Conservation (phyloP, 2,113 vertebrate species). For the Platanista minor region DNA sequence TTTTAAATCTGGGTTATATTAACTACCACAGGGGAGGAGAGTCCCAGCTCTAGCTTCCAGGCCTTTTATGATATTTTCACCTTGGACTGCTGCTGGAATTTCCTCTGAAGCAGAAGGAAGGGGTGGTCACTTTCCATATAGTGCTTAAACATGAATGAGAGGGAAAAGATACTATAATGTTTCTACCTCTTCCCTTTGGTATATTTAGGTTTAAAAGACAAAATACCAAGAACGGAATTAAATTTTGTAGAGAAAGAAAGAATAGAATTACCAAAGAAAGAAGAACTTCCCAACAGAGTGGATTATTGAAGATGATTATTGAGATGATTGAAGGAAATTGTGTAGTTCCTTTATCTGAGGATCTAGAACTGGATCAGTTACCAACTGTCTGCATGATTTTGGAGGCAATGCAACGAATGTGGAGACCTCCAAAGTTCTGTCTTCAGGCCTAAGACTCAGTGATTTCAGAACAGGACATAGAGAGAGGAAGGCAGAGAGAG, state of each 20-base stretch:
- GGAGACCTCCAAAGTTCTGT: not conserved
- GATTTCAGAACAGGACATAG: not conserved
- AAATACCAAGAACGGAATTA: constrained; percentile 9
- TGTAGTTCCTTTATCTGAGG: not conserved
- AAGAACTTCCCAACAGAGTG: not conserved
- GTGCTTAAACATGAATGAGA: not conserved
- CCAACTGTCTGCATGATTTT: not conserved
- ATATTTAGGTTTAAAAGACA: constrained; percentile 25
- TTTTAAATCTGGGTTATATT: not conserved
- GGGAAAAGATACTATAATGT: not conserved
- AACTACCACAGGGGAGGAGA: not conserved
- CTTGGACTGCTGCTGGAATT: not conserved
- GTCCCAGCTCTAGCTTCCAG: not conserved
- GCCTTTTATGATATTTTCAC: constrained; percentile 15
- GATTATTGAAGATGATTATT: not conserved
- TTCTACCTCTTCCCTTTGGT: not conserved
- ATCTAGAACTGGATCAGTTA: not conserved
- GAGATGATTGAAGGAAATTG: not conserved
- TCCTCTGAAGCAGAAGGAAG: constrained; percentile 22
- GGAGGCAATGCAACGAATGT: not conserved
- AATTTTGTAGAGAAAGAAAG: not conserved
- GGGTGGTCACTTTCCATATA: not conserved
- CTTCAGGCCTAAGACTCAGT: not conserved
- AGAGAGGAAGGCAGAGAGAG: not conserved
- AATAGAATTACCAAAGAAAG: constrained; percentile 20